These are phyloP conservation scores for Artibeus jamaicensis DNA, from an alignment of 2,797 vertebrate genomes.

Conservation along the genomic window DNA sequence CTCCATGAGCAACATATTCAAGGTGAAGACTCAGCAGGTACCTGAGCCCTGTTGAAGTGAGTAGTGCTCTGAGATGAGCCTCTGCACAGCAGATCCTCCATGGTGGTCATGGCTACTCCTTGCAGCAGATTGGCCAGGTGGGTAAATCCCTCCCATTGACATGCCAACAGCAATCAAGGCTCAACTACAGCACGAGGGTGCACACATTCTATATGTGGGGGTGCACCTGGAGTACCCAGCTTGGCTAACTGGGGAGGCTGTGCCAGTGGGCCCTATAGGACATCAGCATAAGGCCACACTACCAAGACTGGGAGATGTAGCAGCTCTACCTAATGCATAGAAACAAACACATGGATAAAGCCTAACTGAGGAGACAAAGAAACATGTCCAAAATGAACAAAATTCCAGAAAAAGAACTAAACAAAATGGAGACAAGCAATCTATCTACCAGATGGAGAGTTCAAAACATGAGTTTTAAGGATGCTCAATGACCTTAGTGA, in stretches of 20 bases:
- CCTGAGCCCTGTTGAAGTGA: not conserved
- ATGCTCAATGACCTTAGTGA: not conserved
- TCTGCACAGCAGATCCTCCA: not conserved
- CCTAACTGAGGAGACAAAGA: not conserved
- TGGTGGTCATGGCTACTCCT: not conserved
- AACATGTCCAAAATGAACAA: not conserved
- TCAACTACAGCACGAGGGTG: not conserved
- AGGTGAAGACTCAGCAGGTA: not conserved
- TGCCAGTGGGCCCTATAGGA: too few species aligned
- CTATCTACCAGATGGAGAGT: not conserved
- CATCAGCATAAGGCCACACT: too few species aligned
- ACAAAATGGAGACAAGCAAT: not conserved
- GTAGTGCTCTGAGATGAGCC: not conserved
- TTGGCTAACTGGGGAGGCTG: too few species aligned
- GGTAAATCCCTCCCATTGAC: not conserved
- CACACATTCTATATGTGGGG: not conserved
- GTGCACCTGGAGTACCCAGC: too few species aligned
- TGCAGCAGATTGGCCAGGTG: not conserved
- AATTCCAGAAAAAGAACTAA: not conserved
- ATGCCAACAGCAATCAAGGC: not conserved
- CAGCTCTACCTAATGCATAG: too few species aligned
- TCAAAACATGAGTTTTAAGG: not conserved
- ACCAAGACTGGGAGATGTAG: too few species aligned
- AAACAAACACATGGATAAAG: not conserved
- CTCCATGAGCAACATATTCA: not conserved